Percentiles rank a stretch among this genome's conserved stretches.
These are phyloP conservation scores for Thymallus thymallus DNA, from an alignment of 2,113 vertebrate genomes.

Conservation along the genomic window DNA sequence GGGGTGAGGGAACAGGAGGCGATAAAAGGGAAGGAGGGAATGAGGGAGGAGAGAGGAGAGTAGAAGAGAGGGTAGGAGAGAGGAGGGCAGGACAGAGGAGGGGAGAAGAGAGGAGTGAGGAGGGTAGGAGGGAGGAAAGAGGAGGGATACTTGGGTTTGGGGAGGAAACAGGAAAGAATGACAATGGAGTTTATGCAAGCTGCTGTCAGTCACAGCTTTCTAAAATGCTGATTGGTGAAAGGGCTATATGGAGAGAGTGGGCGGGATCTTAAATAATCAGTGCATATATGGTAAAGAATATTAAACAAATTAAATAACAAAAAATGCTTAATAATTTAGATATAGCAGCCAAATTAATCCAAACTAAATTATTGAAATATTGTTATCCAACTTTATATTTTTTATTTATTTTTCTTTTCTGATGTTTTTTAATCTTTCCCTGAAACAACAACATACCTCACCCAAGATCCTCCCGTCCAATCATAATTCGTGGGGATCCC, in stretches of 20 bases:
- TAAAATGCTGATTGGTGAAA: slow-evolving; percentile 44
- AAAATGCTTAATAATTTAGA: background rate
- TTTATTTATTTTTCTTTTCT: slow-evolving; percentile 74
- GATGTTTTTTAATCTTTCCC: slow-evolving; percentile 73
- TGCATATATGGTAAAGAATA: background rate
- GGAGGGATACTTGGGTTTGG: slow-evolving; percentile 5
- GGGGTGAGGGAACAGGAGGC: background rate
- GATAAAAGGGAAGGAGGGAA: background rate
- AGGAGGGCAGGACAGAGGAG: too few species aligned
- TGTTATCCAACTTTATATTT: slow-evolving; percentile 67
- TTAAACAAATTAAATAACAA: background rate
- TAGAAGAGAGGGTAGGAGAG: too few species aligned
- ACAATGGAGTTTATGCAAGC: slow-evolving; percentile 3
- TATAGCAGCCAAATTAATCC: slow-evolving; percentile 38
- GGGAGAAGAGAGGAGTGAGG: background rate
- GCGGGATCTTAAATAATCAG: background rate
- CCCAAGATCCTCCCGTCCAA: slow-evolving; percentile 73
- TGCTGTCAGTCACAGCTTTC: slow-evolving; percentile 3
- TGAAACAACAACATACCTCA: slow-evolving; percentile 72
- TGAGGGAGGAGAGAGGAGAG: too few species aligned
- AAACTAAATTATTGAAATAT: slow-evolving; percentile 66
- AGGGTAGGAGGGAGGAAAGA: slow-evolving; percentile 5
- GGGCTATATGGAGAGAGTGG: slow-evolving; percentile 15
- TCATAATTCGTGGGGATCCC: slow-evolving; percentile 77
- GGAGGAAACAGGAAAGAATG: slow-evolving; percentile 22